Evolutionary conservation across 2,797 vertebrate species (phyloP), one percentile per base, ranked within the genome.

Genomic region (Pterois miles): DNA sequence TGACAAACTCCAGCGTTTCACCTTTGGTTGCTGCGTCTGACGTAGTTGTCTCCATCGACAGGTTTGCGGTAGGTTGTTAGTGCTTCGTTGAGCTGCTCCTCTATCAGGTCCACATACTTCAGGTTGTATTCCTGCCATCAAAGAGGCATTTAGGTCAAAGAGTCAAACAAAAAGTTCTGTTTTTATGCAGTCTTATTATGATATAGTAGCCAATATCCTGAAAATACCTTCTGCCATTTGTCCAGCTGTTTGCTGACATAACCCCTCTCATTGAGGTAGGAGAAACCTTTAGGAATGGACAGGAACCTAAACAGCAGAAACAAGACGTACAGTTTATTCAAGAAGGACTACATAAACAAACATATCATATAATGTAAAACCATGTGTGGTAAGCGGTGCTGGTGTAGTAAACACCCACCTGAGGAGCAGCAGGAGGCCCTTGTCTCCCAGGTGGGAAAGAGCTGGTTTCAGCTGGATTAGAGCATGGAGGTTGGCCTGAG

Each of bases 21-120:
- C 98, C 98, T 99, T 96, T 99, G 98, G 94, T 99, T 99, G 96
- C 98, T 99, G 71, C 98, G 96, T 86, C 98, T 96, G 84, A 99
- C 98, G 14, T 99, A 99, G 91, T 99, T 99, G 95, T 99, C 98
- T 67, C 98, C 98, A 91, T 99, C 98, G 48, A 99, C 93, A 84
- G 98, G 98, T 91, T 99, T 99, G 73, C 98, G 97, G 71, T 99
- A 99, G 1, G 98, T 99, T 71, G 98, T 99, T 83, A 99, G 97
- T 73, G 98, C 98, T 96, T 99, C 98, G 29, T 99, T 99, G 63
- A 99, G 96, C 82, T 99, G 98, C 85, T 99, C 98, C 89, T 99
- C 98, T 85, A 99, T 97, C 86, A 99, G 81, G 83, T 99, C 98
- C 81, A 99, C 98, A 10, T 99, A 99, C 86, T 99, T 99, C 60